Base-by-base conservation (phyloP, 1,140 invertebrate species). In the Sarcophaga peregrina region DNA sequence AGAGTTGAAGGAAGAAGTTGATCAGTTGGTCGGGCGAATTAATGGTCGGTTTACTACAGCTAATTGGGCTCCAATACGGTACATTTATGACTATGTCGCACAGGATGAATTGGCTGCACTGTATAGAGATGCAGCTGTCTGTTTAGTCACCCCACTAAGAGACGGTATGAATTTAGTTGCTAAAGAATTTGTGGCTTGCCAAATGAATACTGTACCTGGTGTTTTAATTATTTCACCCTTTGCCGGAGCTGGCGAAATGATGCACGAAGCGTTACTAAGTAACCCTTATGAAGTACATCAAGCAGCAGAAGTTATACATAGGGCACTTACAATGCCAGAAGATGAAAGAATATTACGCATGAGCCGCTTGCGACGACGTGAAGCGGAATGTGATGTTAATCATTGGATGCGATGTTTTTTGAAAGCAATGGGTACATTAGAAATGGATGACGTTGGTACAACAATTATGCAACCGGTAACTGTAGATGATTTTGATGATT, bases 141-240 rank as follows among this genome's bases (percentile, higher is more conserved):
- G 95, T 20, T 90, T 97, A 17, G 96, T 98, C 0, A 97, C 96
- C 0, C 96, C 96, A 0, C 90, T 97, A 0, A 91, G 96, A 72
- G 97, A 98, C 89, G 97, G 97, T 73, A 98, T 98, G 97, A 98
- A 98, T 91, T 92, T 98, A 72, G 96, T 98, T 0, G 96, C 96
- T 7, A 98, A 98, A 90, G 97, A 98, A 90, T 98, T 97, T 87
- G 96, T 97, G 3, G 96, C 96, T 7, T 97, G 96, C 87, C 96
- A 97, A 90, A 97, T 97, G 9, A 96, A 96, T 84, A 93, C 93
- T 13, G 94, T 95, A 0, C 96, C 96, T 0, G 97, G 97, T 8
- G 96, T 98, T 0, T 90, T 98, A 7, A 96, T 98, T 72, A 93
- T 98, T 4, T 97, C 96, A 1, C 96, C 96, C 0, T 97, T 98